Evolutionary conservation across 2,888 invertebrate species (phyloP), one percentile per base, ranked within the genome.

Genomic region (Rapana venosa): DNA sequence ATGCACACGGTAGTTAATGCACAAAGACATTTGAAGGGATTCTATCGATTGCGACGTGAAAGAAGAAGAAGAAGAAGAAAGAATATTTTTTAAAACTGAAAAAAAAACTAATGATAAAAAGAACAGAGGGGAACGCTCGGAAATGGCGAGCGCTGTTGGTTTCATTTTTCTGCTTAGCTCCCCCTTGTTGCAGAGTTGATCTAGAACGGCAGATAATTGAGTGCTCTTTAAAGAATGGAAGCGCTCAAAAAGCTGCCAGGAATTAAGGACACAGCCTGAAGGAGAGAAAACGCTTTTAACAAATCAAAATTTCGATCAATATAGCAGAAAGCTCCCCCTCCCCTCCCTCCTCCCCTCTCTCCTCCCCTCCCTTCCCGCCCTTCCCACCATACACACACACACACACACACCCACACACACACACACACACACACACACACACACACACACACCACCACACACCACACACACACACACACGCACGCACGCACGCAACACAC

Each of bases 301-400:
- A 89, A 89, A 89, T 89, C 89, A 89, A 89, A 89, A 84, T 83
- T 85, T 83, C 83, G 88, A 89, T 89, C 89, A 89, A 70, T 84
- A 84, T 20, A 15, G 47, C 84, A 47, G 66, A 36, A 47, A 84
- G 89, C 15, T 74, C 20, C 30, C 58, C n/a, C 58, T n/a, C 17
- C 58, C 30, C 58, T 30, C 32, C 11, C 13, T 47, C 47, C 47
- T 17, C 77, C 32, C 30, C 30, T 5, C 77, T 32, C 77, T 20
- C 6, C 0, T n/a, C 74, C n/a, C 13, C 8, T 74, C 26, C 74
- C 74, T 11, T 74, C 74, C n/a, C 74, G 8, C 74, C 13, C 74
- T n/a, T n/a, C 74, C 13, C 74, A n/a, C 8, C n/a, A 13, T 74
- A n/a, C 5, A n/a, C 8, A 13, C n/a, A 30, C 74, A 47, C 77